These are phyloP conservation scores for Drosophila pallidifrons DNA, from an alignment of 1,140 invertebrate species.

Conservation along the genomic window DNA sequence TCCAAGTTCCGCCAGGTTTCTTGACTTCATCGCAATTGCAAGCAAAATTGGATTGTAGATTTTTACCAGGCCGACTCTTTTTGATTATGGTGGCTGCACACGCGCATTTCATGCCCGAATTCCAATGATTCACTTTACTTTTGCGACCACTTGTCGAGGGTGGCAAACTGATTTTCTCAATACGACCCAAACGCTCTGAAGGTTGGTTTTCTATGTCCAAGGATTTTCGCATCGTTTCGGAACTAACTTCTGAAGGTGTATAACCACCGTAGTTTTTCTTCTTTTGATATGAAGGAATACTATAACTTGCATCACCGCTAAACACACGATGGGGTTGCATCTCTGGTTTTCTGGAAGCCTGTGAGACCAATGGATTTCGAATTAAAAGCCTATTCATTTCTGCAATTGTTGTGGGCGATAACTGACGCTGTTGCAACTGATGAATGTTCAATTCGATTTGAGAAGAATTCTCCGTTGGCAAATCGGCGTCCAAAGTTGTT, in stretches of 20 bases:
- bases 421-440: not conserved
- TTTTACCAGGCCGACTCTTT: too few species aligned
- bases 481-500: not conserved
- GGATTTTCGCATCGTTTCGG: not conserved
- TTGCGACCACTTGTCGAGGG: constrained; percentile 9
- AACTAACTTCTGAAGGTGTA: constrained; percentile 41
- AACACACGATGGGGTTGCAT: not conserved
- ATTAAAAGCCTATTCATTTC: not conserved
- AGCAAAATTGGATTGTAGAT: too few species aligned
- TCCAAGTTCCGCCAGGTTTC: not conserved
- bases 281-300: not conserved
- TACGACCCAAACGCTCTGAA: constrained; percentile 12
- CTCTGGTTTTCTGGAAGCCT: too few species aligned
- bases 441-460: not conserved
- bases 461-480: not conserved
- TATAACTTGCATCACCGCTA: not conserved
- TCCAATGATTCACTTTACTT: not conserved
- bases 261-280: constrained; percentile 43
- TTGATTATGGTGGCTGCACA: too few species aligned
- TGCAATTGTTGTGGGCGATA: not conserved
- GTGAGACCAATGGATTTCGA: too few species aligned
- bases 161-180: constrained; percentile 46
- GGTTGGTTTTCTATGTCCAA: not conserved
- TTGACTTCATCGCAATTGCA: too few species aligned
- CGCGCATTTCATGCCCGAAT: too few species aligned